Evolutionary conservation across 2,888 invertebrate genomes (phyloP).

Genomic region (Drosophila lacicola): DNA sequence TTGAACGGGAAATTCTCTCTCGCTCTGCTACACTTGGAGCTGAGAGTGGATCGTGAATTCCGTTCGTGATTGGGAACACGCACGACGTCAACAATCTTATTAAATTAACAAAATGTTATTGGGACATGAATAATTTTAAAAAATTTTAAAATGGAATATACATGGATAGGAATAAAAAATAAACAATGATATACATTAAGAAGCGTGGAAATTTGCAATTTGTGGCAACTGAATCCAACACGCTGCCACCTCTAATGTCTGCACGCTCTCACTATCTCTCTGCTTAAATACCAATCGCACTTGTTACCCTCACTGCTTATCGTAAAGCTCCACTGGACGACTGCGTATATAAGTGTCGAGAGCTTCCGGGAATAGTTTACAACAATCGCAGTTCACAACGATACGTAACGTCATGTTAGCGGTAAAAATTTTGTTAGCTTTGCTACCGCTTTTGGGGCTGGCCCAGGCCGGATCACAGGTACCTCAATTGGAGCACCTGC

Average conservation of each 20-base stretch:
- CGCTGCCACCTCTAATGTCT: slow-evolving; percentile 1
- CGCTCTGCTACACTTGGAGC: background rate
- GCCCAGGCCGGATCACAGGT: slow-evolving; percentile 37
- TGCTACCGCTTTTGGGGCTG: slow-evolving; percentile 49
- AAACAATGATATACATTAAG: too few relatives aligned
- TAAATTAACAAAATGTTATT: too few relatives aligned
- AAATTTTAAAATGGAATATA: too few relatives aligned
- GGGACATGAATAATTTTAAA: too few relatives aligned
- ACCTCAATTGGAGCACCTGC: slow-evolving; percentile 46
- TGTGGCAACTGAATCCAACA: background rate
- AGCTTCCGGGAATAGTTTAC: slow-evolving; percentile 27
- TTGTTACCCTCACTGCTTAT: slow-evolving; percentile 24
- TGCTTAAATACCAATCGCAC: slow-evolving; percentile 13
- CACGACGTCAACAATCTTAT: too few relatives aligned
- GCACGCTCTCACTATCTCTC: background rate
- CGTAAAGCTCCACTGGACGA: slow-evolving; percentile 37
- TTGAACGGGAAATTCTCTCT: background rate
- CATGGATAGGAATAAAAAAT: too few relatives aligned
- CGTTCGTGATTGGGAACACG: too few relatives aligned
- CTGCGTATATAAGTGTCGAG: slow-evolving; percentile 41
- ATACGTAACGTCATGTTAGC: slow-evolving; percentile 30
- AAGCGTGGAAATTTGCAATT: too few relatives aligned
- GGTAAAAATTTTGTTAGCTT: slow-evolving; percentile 38
- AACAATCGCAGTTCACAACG: slow-evolving; percentile 8
- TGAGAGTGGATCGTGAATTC: too few relatives aligned